Percentiles rank a stretch among this genome's conserved stretches.
These are phyloP conservation scores for Syritta pipiens DNA, from an alignment of 2,888 invertebrate genomes.

Conservation along the genomic window DNA sequence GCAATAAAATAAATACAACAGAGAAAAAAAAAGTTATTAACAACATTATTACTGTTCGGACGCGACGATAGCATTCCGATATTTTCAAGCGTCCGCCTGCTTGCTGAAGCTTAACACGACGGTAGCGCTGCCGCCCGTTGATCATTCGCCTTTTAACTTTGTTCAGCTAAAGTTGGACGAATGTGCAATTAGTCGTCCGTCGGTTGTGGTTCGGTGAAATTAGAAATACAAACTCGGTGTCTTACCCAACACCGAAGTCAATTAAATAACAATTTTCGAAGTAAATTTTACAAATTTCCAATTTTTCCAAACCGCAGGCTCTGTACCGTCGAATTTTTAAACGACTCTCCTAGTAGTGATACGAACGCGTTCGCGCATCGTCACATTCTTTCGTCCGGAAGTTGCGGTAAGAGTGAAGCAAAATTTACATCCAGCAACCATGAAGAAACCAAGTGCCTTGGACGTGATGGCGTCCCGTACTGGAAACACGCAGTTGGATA, in stretches of 20 bases:
- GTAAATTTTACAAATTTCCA: background rate
- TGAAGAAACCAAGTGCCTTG: conserved; percentile 46
- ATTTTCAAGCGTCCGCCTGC: conserved; percentile 26
- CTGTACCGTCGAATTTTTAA: background rate
- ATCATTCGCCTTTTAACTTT: conserved; percentile 67
- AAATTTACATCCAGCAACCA: conserved; percentile 25
- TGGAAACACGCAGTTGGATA: conserved; percentile 37
- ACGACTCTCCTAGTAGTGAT: conserved; percentile 22
- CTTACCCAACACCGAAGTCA: background rate
- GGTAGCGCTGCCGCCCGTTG: conserved; percentile 26
- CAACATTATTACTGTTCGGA: conserved; percentile 33
- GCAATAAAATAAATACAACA: conserved; percentile 33
- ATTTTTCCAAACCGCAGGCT: background rate
- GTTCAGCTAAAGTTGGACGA: conserved; percentile 56
- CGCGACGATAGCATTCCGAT: conserved; percentile 23
- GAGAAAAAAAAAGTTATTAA: conserved; percentile 46
- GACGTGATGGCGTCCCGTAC: conserved; percentile 28
- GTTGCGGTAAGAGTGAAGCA: background rate
- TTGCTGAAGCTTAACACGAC: conserved; percentile 43
- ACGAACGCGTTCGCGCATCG: background rate
- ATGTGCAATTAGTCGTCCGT: conserved; percentile 42
- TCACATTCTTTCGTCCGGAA: conserved; percentile 15
- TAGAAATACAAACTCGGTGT: conserved; percentile 7
- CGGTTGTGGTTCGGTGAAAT: conserved; percentile 37
- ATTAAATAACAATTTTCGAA: background rate